These are phyloP conservation scores for Eclectus roratus DNA, from an alignment of 2,113 vertebrate genomes.

Conservation along the genomic window DNA sequence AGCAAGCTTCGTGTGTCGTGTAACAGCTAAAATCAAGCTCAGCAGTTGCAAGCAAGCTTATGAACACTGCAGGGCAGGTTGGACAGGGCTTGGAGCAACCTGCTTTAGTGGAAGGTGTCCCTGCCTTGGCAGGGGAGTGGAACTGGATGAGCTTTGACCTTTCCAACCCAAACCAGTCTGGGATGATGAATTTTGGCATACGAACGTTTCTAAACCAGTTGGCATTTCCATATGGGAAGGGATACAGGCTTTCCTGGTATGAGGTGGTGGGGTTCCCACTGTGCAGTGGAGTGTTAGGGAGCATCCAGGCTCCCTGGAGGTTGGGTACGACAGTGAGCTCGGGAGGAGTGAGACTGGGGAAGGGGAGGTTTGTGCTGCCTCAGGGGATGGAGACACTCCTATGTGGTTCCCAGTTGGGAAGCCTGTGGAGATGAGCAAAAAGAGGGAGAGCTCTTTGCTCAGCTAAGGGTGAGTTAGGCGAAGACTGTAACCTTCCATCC, in stretches of 20 bases:
- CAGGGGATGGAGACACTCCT: background rate
- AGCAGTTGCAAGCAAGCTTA: background rate
- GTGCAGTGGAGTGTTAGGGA: background rate
- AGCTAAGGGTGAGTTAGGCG: background rate
- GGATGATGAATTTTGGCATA: background rate
- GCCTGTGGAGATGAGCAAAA: background rate
- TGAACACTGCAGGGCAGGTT: background rate
- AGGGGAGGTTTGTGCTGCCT: background rate
- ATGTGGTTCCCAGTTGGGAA: background rate
- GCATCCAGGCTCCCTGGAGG: background rate
- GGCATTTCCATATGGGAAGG: background rate
- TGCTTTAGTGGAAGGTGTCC: background rate
- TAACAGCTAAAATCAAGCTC: background rate
- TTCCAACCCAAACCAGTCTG: background rate
- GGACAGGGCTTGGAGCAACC: background rate
- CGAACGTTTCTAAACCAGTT: background rate
- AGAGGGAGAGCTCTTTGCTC: background rate
- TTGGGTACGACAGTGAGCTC: background rate
- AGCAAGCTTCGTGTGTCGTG: background rate
- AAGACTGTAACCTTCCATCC: background rate
- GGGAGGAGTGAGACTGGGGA: background rate
- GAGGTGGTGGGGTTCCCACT: rapidly evolving
- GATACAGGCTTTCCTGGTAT: background rate
- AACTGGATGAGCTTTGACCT: background rate
- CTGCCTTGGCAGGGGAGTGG: background rate